Percentiles rank a stretch among this genome's conserved stretches.
Evolutionary conservation across 2,797 vertebrate genomes (phyloP).

Genomic region (Falco biarmicus): DNA sequence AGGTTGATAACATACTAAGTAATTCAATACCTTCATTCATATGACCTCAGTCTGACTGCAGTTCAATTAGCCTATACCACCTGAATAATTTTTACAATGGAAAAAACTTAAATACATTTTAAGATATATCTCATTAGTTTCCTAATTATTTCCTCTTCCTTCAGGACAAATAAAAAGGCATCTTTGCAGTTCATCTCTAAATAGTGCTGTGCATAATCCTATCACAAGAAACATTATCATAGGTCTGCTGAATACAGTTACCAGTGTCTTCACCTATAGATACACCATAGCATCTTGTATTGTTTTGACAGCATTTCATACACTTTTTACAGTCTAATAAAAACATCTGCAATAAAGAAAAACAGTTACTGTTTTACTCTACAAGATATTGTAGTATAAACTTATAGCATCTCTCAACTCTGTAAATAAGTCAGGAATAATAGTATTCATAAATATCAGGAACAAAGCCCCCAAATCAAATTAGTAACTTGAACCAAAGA

Average conservation of each 20-base stretch:
- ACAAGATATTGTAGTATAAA: not conserved
- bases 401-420: not conserved
- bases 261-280: not conserved
- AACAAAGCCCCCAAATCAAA: constrained; percentile 17
- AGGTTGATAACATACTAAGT: not conserved
- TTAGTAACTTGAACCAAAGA: not conserved
- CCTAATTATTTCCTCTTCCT: constrained; percentile 23
- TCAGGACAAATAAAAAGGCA: constrained; percentile 20
- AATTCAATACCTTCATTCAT: not conserved
- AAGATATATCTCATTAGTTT: not conserved
- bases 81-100: constrained; percentile 12
- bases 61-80: constrained; percentile 9
- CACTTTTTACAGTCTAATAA: not conserved
- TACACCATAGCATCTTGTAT: not conserved
- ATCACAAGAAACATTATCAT: not conserved
- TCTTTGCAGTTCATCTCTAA: not conserved
- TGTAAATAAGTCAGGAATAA: not conserved
- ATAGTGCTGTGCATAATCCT: not conserved
- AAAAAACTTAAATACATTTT: not conserved
- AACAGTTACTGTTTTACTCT: not conserved
- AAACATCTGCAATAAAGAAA: not conserved
- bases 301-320: not conserved
- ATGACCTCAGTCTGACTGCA: not conserved
- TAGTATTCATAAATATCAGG: not conserved
- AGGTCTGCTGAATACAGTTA: not conserved